A percentile compares a stretch with the other conserved stretches of the same genome.
Conservation (phyloP, 2,888 invertebrate genomes). For the Leptopilina syphax region DNA sequence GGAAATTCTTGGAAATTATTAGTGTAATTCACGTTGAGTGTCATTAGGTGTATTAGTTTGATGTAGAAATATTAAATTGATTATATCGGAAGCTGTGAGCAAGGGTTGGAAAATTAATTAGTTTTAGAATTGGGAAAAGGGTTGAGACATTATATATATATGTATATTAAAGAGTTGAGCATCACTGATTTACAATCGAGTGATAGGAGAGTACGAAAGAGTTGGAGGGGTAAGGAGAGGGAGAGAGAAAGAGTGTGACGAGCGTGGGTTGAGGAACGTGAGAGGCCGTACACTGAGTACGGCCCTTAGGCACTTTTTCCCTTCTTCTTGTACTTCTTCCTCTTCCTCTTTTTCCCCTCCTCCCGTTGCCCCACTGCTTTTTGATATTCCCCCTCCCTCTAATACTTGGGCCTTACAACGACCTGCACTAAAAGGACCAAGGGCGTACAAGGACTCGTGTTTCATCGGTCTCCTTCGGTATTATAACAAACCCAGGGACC, state of each 20-base stretch:
- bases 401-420: background rate
- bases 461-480: conserved; percentile 16
- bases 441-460: conserved; percentile 22
- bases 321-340: background rate
- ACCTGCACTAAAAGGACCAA: background rate
- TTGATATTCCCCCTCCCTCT: conserved; percentile 21
- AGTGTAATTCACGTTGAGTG: no score
- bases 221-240: conserved; percentile 23
- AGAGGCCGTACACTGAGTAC: conserved; percentile 46
- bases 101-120: background rate
- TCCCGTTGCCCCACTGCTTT: conserved; percentile 31
- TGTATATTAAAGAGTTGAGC: background rate
- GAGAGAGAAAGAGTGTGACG: conserved; percentile 39
- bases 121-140: background rate
- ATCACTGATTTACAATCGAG: conserved; percentile 25
- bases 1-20: no score
- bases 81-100: no score
- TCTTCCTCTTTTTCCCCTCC: background rate
- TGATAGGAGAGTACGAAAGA: conserved; percentile 17
- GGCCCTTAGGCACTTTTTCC: conserved; percentile 49
- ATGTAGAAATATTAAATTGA: no score
- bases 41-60: no score
- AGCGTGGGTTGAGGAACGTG: conserved; percentile 24
- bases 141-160: background rate
- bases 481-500: conserved; percentile 20